Percentiles rank a stretch among this genome's conserved stretches.
Conservation (phyloP, 2,113 vertebrate species). For the Phylloscopus trochiloides region DNA sequence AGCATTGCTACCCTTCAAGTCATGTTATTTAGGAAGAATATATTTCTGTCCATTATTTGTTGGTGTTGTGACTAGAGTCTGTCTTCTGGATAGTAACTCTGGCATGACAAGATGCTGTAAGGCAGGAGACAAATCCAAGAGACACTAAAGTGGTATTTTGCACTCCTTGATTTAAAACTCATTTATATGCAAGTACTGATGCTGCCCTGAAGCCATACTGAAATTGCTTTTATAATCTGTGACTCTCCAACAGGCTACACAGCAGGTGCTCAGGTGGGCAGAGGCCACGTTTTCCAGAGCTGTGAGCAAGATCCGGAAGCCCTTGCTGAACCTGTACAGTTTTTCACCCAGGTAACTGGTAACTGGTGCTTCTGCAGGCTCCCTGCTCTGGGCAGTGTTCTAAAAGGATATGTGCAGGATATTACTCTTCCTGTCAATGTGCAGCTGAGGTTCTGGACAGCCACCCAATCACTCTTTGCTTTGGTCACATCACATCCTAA, state of each 20-base stretch:
- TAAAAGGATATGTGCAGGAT: background rate
- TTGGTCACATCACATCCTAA: background rate
- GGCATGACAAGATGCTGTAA: background rate
- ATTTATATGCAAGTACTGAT: background rate
- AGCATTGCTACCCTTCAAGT: background rate
- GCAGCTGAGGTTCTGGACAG: background rate
- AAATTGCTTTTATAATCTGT: background rate
- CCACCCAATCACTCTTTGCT: background rate
- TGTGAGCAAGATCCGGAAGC: constrained; percentile 50
- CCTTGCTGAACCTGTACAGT: constrained; percentile 34
- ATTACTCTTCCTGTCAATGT: background rate
- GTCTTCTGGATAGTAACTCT: background rate
- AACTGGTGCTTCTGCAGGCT: background rate
- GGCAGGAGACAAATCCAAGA: background rate
- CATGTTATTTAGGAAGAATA: background rate
- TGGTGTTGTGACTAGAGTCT: background rate
- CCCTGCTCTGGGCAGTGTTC: background rate
- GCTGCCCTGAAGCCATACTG: background rate
- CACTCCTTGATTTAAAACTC: background rate
- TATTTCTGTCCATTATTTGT: background rate
- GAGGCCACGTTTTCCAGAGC: constrained; percentile 27
- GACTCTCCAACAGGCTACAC: constrained; percentile 55
- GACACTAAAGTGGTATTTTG: background rate
- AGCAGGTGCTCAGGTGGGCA: constrained; percentile 66
- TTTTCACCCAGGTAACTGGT: constrained; percentile 57